Evolutionary conservation across 1,140 invertebrate species (phyloP).

Genomic region (Drosophila sturtevanti): DNA sequence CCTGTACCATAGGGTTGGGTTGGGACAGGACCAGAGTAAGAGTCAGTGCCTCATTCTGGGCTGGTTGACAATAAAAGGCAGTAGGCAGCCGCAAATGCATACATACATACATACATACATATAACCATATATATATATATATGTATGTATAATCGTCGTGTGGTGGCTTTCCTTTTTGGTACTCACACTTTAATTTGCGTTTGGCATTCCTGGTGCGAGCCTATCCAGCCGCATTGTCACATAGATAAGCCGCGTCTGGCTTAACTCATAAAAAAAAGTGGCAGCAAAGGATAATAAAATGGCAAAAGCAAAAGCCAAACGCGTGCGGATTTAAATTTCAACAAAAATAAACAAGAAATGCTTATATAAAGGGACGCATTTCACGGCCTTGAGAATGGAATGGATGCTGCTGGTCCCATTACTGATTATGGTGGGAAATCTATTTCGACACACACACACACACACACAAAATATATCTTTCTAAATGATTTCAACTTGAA

Average conservation of each 20-base stretch:
- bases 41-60: too few relatives aligned
- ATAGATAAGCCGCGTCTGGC: slow-evolving; percentile 80
- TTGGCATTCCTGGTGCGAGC: slow-evolving; percentile 38
- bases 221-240: slow-evolving; percentile 75
- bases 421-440: slow-evolving; percentile 53
- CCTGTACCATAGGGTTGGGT: slow-evolving; percentile 6
- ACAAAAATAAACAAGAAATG: slow-evolving; percentile 73
- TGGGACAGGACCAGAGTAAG: slow-evolving; percentile 8
- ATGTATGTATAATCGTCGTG: neutral
- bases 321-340: slow-evolving; percentile 79
- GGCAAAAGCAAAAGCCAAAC: slow-evolving; percentile 35
- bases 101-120: neutral
- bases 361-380: slow-evolving; percentile 31
- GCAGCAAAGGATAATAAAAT: slow-evolving; percentile 74
- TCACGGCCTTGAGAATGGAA: slow-evolving; percentile 19
- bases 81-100: slow-evolving; percentile 32
- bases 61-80: slow-evolving; percentile 64
- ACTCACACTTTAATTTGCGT: too few relatives aligned
- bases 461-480: slow-evolving; percentile 43
- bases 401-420: neutral
- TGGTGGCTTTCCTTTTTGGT: too few relatives aligned
- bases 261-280: slow-evolving; percentile 81
- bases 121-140: too few relatives aligned
- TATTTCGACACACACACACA: slow-evolving; percentile 32
- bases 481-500: slow-evolving; percentile 53